Evolutionary conservation across 2,888 invertebrate species (phyloP), one percentile per base, ranked within the genome.

Genomic region (Phasia obesa): DNA sequence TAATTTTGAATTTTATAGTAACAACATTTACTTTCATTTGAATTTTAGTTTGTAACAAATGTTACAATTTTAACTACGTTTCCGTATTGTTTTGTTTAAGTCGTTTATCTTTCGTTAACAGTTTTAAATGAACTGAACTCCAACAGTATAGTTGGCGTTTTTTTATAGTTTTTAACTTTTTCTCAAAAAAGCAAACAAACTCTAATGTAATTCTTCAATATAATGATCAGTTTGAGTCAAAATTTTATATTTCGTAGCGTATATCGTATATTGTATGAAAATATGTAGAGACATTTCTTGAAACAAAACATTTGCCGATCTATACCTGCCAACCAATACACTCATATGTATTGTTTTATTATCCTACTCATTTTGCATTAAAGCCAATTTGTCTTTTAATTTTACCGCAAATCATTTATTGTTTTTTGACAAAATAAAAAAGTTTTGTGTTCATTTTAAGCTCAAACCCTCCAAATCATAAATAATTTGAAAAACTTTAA

Each of bases 111-210:
- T n/a, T n/a, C n/a, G n/a, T n/a, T n/a, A n/a, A n/a, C n/a, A n/a
- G n/a, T n/a, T n/a, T n/a, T n/a, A n/a, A n/a, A n/a, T n/a, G n/a
- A n/a, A n/a, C n/a, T 86, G 78, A 83, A 81, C 35, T 64, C 64
- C 25, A 35, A 44, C 69, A 11, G 55, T 79, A 51, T 69, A 71
- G 81, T 71, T 85, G 75, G 70, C 80, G 83, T 76, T 85, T 69
- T 85, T 86, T 84, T 85, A 86, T 86, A 85, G 57, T 35, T 47
- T 55, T 67, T 21, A 53, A 47, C 49, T 57, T 84, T 60, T 62
- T 51, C 76, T 80, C 76, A 69, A 82, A 83, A 27, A 38, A n/a
- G n/a, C 11, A 53, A 74, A 47, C 38, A 38, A 71, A 73, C 59
- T 53, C 59, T 59, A 79, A 51, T 42, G 47, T 27, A 55, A 57